Conservation (phyloP, 2,888 invertebrate genomes). For the Ectemnius continuus region DNA sequence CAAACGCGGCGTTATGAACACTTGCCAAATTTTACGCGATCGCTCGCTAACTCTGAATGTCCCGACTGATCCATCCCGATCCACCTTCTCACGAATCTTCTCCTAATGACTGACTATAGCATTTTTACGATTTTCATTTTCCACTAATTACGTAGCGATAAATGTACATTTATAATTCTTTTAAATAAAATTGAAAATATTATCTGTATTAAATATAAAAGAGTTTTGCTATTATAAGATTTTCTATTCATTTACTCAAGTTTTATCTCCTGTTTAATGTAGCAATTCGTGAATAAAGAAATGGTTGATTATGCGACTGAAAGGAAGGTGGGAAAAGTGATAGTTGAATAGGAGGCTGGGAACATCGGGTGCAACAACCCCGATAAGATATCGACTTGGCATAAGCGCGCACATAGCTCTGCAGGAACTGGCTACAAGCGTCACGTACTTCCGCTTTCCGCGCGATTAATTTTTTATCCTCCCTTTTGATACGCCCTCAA, state of each 20-base stretch:
- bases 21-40: slow-evolving; percentile 37
- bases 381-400: slow-evolving; percentile 33
- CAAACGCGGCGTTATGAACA: slow-evolving; percentile 27
- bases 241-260: too few species aligned
- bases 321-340: background rate
- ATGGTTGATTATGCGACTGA: background rate
- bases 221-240: too few species aligned
- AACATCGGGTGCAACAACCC: slow-evolving; percentile 43
- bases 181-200: too few species aligned
- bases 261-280: background rate
- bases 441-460: slow-evolving; percentile 47
- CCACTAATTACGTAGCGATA: too few species aligned
- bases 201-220: too few species aligned
- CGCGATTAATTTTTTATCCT: slow-evolving; percentile 52
- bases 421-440: slow-evolving; percentile 27
- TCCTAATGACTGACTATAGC: too few species aligned
- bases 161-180: too few species aligned
- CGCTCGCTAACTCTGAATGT: too few species aligned
- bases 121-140: too few species aligned
- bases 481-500: slow-evolving; percentile 33
- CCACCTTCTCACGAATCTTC: too few species aligned
- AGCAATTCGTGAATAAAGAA: background rate
- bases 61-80: too few species aligned
- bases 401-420: slow-evolving; percentile 22
- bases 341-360: background rate